These are phyloP conservation scores for Hypanus sabinus DNA, from an alignment of 2,113 vertebrate genomes.

Conservation along the genomic window DNA sequence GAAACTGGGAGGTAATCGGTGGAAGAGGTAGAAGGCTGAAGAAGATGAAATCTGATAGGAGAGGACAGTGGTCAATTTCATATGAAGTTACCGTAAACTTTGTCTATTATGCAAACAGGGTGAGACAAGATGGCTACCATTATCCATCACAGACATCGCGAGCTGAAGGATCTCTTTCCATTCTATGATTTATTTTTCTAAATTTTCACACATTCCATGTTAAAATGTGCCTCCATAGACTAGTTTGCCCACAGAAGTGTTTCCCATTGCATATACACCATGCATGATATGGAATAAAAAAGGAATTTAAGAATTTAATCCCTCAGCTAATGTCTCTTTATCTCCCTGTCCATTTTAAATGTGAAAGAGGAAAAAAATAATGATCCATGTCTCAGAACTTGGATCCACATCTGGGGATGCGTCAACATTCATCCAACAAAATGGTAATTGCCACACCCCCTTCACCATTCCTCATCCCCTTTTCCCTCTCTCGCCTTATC, in stretches of 20 bases:
- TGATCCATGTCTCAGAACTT: not conserved
- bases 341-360: not conserved
- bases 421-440: not conserved
- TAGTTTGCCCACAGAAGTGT: too few relatives aligned
- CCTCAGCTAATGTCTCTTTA: not conserved
- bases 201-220: not conserved
- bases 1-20: too few relatives aligned
- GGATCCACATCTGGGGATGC: not conserved
- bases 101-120: not conserved
- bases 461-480: too few relatives aligned
- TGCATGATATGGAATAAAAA: not conserved
- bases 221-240: not conserved
- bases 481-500: too few relatives aligned
- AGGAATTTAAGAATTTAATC: not conserved
- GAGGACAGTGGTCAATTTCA: too few relatives aligned
- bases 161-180: too few relatives aligned
- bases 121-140: too few relatives aligned
- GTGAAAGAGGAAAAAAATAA: not conserved
- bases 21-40: too few relatives aligned
- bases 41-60: too few relatives aligned
- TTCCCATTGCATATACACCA: too few relatives aligned
- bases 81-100: not conserved
- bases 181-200: not conserved
- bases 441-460: not conserved
- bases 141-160: too few relatives aligned